Evolutionary conservation across 2,888 invertebrate species (phyloP).

Genomic region (Drosophila meridionalis): DNA sequence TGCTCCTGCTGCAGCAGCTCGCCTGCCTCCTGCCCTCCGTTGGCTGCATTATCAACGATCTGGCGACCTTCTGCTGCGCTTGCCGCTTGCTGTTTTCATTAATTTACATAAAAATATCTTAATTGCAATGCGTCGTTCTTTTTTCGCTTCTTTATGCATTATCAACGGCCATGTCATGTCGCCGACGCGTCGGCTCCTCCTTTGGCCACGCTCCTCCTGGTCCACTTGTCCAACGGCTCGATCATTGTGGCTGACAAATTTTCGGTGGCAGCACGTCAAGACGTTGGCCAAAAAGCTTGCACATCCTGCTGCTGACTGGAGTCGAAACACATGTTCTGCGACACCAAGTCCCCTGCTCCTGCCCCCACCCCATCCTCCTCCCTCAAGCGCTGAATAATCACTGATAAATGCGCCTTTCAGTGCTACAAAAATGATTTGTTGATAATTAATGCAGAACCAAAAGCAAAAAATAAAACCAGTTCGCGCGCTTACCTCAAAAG

Average conservation of each 20-base stretch:
- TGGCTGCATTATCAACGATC: constrained; percentile 13
- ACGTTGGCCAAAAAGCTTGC: constrained; percentile 32
- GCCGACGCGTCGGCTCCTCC: constrained; percentile 48
- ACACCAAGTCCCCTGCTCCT: constrained; percentile 34
- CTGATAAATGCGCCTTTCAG: constrained; percentile 77
- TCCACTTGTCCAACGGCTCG: neutral
- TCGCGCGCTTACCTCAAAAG: constrained; percentile 58
- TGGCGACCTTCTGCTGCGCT: constrained; percentile 19
- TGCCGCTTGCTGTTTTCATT: constrained; percentile 50
- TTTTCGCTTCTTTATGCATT: constrained; percentile 39
- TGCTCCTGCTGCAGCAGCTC: neutral
- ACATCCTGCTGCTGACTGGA: constrained; percentile 1
- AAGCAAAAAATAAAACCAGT: constrained; percentile 53
- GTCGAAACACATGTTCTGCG: constrained; percentile 69
- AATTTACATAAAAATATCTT: constrained; percentile 81
- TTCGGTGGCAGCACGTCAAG: constrained; percentile 66
- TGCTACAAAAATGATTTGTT: constrained; percentile 79
- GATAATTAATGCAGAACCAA: constrained; percentile 75
- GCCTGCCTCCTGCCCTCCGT: neutral
- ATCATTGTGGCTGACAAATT: constrained; percentile 60
- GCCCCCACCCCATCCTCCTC: neutral
- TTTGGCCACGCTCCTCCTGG: neutral
- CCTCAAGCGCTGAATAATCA: constrained; percentile 66
- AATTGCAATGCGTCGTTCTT: constrained; percentile 61
- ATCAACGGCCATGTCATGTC: constrained; percentile 73